Evolutionary conservation across 2,888 invertebrate genomes (phyloP), one percentile per base, ranked within the genome.

Genomic region (Cyaniris semiargus): DNA sequence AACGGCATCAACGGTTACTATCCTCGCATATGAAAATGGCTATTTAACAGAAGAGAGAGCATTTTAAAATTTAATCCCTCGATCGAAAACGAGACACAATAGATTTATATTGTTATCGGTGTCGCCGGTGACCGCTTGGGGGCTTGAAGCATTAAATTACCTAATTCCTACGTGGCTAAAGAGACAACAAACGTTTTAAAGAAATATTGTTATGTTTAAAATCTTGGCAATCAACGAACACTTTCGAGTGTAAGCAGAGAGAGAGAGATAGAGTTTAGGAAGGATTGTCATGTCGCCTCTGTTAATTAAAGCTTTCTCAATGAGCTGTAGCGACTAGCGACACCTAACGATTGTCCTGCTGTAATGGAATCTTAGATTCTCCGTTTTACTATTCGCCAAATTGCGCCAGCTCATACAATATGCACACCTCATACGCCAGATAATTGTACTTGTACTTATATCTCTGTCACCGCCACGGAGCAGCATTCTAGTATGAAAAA

Each of bases 351-450:
- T 8, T 23, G 60, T 60, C 60, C 23, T 60, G 21, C 60, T 23
- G 23, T 60, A 23, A 60, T 13, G 60, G 23, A 60, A 60, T 60
- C 23, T 60, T 5, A 60, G 58, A 58, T 58, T 60, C 4, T 23
- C 23, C 23, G 21, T 13, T 23, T 23, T 23, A 60, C n/a, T 56
- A 21, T 23, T 23, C 60, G 13, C 13, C 13, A 60, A 60, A 60
- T 23, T 60, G 23, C 60, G 60, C 23, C 10, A 60, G 60, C 60
- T 60, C 60, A 60, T 60, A 23, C 60, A 60, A 60, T 60, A 60
- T 60, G 23, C 23, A 60, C 21, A 60, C 10, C 60, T 60, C 60
- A 23, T 23, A 27, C 15, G 15, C 15, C 27, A 6, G 23, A 23
- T 15, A 27, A 27, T 15, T 66, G 60, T 60, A 27, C 27, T 27